Base-by-base conservation (phyloP, 2,113 vertebrate species). In the Taxidea taxus region DNA sequence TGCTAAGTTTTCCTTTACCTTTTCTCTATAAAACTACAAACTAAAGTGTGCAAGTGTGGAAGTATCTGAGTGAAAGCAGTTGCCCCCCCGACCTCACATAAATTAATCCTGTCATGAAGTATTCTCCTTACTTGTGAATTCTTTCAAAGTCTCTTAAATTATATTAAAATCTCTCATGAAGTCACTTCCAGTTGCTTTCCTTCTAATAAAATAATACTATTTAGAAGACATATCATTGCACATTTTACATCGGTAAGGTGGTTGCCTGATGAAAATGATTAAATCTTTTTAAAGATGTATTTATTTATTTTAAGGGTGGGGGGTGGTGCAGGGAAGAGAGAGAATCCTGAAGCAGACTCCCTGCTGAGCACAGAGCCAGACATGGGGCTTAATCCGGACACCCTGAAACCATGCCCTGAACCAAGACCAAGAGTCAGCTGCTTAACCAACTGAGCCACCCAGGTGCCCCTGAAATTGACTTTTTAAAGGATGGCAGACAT, bases 1-100 rank as follows among this genome's bases (percentile, higher is more conserved):
- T 83, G 54, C 25, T 80, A 86, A 84, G 27, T 94, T 90, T 54
- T 94, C 51, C 56, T 94, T 94, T 93, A 62, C 11, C n/a, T 68
- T 86, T 93, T 82, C 51, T 74, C 25, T 25, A 0, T 78, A 89
- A 34, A 70, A 81, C n/a, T 70, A 64, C 47, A 87, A 83, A 9
- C 11, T 94, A 42, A 87, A 97, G 23, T 91, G 85, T 87, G 18
- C 34, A 49, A 27, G 14, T 42, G 3, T 91, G 8, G 49, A 62
- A 91, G n/a, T 37, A 81, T 88, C 34, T 93, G 42, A 90, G 6
- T 70, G 12, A 64, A 56, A 85, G 25, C 16, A 80, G 47, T n/a
- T 88, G 34, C 21, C 39, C n/a, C 0, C 21, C 39, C 3, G n/a
- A 47, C 15, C 1, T 34, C 34, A 78, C 16, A n/a, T 83, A 42